Conservation (phyloP, 2,113 vertebrate genomes). For the Chiloscyllium plagiosum region DNA sequence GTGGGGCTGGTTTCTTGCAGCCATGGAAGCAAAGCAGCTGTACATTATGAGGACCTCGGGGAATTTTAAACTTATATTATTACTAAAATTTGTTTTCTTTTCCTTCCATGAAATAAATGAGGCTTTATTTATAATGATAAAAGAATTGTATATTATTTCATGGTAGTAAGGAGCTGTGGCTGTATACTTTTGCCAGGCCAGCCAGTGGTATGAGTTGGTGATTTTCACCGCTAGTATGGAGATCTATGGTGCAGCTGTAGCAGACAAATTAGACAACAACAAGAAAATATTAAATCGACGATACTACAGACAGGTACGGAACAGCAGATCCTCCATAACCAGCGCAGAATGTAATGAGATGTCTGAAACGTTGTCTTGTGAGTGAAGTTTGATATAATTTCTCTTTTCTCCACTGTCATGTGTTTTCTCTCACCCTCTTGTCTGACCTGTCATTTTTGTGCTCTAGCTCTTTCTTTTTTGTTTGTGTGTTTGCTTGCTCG, state of each 20-base stretch:
- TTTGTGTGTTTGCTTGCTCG: no score
- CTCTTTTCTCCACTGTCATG: background rate
- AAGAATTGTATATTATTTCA: background rate
- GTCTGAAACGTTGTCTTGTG: constrained; percentile 18
- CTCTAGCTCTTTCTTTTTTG: background rate
- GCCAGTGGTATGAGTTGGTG: constrained; percentile 39
- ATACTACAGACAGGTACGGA: constrained; percentile 40
- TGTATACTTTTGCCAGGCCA: constrained; percentile 20
- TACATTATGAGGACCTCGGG: background rate
- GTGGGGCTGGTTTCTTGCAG: background rate
- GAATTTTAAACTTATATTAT: background rate
- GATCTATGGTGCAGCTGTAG: constrained; percentile 40
- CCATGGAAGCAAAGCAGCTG: background rate
- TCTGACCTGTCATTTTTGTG: background rate
- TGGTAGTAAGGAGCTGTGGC: background rate
- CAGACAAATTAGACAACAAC: constrained; percentile 39
- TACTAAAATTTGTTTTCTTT: background rate
- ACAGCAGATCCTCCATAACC: background rate
- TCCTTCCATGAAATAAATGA: background rate
- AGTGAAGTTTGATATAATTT: constrained; percentile 19
- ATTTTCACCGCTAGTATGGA: constrained; percentile 40
- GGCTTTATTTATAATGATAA: background rate
- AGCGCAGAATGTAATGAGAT: constrained; percentile 8
- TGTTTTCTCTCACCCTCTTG: background rate
- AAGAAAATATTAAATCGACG: constrained; percentile 31